Base-by-base conservation (phyloP, 2,888 invertebrate species). In the Cactoblastis cactorum region DNA sequence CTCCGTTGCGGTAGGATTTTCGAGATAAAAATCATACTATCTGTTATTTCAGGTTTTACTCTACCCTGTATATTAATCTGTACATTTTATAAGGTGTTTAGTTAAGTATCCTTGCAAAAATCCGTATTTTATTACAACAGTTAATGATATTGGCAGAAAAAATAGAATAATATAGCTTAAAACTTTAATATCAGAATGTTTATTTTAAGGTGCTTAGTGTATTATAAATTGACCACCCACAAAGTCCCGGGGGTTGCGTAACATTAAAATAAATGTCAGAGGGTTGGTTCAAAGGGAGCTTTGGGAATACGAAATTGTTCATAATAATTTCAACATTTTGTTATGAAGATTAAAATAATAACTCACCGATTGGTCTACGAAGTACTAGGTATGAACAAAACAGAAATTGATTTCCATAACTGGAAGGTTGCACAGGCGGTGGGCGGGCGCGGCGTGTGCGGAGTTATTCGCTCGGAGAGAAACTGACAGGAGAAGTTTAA, bases 331-430 rank as follows among this genome's bases (percentile, higher is more conserved):
- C 28, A 28, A 22, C 3, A 22, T 28, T 28, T 28, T 9, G 1
- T 28, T 28, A 8, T 6, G 12, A 33, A 12, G 12, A n/a, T 6
- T 12, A 12, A 33, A 1, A 12, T 11, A 38, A 18, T 12, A 4
- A 11, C 43, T 43, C 28, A 43, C 43, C 43, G 28, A 28, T 12
- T 12, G 28, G 4, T 43, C 28, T 43, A 32, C 22, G 28, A 28
- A 14, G 28, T 28, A 43, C 17, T 43, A 32, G 24, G 43, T 17
- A 5, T 17, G 43, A 11, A 39, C 39, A 28, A 28, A 9, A 28
- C 28, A 43, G 11, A 11, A 3, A 43, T 43, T 28, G 43, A 43
- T 43, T 43, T 8, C 43, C 43, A 43, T 43, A 14, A 43, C 43
- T 43, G 43, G 15, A 28, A 43, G 22, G 28, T 14, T 28, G 28